Evolutionary conservation across 53 echinoderm and acorn worm genomes (phyloP).

Genomic region (Hippasteria phrygiana): DNA sequence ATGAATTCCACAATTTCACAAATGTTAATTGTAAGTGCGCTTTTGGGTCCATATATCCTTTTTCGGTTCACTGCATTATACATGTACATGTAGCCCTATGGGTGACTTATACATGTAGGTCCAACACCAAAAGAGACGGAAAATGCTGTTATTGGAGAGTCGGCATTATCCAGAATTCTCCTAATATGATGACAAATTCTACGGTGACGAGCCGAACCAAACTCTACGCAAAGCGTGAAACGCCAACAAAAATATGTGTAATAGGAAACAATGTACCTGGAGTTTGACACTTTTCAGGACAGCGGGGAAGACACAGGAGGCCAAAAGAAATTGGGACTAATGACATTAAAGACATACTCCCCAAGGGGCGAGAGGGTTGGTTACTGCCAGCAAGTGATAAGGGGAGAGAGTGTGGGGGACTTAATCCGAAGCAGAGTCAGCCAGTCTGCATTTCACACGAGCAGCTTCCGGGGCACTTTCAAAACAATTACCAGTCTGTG

Average conservation of each 20-base stretch:
- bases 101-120: too few relatives aligned
- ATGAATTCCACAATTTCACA: too few relatives aligned
- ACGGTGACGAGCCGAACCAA: too few relatives aligned
- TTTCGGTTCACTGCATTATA: too few relatives aligned
- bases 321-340: not conserved
- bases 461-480: not conserved
- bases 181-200: too few relatives aligned
- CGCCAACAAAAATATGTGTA: constrained; percentile 27
- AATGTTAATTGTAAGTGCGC: too few relatives aligned
- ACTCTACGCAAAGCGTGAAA: too few relatives aligned
- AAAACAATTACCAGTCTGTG: constrained; percentile 21
- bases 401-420: not conserved
- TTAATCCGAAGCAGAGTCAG: constrained; percentile 37
- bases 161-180: too few relatives aligned
- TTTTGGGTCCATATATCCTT: too few relatives aligned
- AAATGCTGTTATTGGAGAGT: too few relatives aligned
- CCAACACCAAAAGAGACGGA: too few relatives aligned
- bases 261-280: constrained; percentile 19
- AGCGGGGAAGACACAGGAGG: not conserved
- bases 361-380: not conserved
- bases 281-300: not conserved
- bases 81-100: too few relatives aligned
- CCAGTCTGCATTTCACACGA: constrained; percentile 48
- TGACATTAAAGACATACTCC: constrained; percentile 8
- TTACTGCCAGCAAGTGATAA: constrained; percentile 10